These are phyloP conservation scores for Chascanopsetta lugubris DNA, from an alignment of 2,113 vertebrate species.

Conservation along the genomic window DNA sequence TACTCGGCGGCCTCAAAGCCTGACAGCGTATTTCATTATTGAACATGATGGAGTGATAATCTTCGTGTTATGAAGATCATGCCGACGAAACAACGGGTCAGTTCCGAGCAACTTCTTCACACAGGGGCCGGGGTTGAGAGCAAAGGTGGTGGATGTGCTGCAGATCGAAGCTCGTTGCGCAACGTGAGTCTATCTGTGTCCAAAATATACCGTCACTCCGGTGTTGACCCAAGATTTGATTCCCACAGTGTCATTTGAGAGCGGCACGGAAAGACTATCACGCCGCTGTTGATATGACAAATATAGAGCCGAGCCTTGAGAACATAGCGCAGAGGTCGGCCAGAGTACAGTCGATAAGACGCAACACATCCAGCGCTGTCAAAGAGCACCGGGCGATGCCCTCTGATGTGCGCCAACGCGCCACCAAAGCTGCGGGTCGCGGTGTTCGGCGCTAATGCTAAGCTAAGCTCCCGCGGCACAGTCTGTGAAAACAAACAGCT, in stretches of 20 bases:
- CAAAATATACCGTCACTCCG: constrained; percentile 69
- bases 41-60: constrained; percentile 15
- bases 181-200: constrained; percentile 42
- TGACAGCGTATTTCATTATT: neutral
- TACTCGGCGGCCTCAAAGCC: neutral
- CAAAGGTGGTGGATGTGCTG: neutral
- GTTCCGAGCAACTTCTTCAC: constrained; percentile 1
- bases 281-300: constrained; percentile 77
- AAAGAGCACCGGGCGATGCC: constrained; percentile 44
- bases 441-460: constrained; percentile 37
- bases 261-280: constrained; percentile 71
- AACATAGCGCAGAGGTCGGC: constrained; percentile 73
- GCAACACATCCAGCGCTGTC: constrained; percentile 48
- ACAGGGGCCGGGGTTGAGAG: neutral
- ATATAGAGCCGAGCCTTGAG: constrained; percentile 78
- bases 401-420: constrained; percentile 43
- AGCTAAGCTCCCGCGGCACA: constrained; percentile 29
- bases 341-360: constrained; percentile 70
- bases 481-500: constrained; percentile 63
- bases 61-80: neutral
- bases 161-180: neutral
- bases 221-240: constrained; percentile 63
- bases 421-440: constrained; percentile 28
- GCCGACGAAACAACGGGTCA: neutral
- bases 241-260: constrained; percentile 77